A percentile compares a stretch with the other conserved stretches of the same genome.
Conservation (phyloP, 2,113 vertebrate species). For the Entomyzon cyanotis region DNA sequence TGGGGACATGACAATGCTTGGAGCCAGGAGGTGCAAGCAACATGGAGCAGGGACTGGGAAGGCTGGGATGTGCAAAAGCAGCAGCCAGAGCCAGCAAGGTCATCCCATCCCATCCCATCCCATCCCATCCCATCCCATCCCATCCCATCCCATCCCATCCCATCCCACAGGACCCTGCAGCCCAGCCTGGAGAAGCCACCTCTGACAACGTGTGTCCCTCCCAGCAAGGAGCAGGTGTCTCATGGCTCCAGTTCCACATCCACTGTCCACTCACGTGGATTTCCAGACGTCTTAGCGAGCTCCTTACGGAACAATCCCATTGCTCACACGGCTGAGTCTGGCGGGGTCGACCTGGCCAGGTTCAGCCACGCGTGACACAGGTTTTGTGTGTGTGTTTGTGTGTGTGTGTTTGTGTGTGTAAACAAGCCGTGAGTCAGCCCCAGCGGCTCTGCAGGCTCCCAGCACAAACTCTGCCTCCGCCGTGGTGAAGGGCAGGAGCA, state of each 20-base stretch:
- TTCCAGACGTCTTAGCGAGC: not conserved
- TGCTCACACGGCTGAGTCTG: not conserved
- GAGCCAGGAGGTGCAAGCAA: not conserved
- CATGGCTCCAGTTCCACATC: not conserved
- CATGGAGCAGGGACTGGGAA: accelerated
- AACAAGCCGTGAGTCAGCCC: conserved; percentile 39
- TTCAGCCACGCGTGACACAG: not conserved
- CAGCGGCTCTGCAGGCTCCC: not conserved
- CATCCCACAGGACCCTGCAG: not conserved
- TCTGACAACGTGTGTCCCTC: accelerated
- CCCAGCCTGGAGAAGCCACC: not conserved
- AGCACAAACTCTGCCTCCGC: not conserved
- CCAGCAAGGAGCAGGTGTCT: not conserved
- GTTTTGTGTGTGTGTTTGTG: not conserved
- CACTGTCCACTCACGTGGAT: not conserved
- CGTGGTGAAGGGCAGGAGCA: not conserved
- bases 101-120: not conserved
- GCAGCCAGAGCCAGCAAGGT: not conserved
- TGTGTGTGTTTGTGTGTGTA: not conserved
- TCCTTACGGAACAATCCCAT: accelerated
- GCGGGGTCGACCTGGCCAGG: not conserved
- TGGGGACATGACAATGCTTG: not conserved
- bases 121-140: not conserved
- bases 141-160: not conserved
- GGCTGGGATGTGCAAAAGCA: not conserved